phyloP scores from a whole-genome alignment of 2,797 vertebrate species.

The Linurgus olivaceus region DNA sequence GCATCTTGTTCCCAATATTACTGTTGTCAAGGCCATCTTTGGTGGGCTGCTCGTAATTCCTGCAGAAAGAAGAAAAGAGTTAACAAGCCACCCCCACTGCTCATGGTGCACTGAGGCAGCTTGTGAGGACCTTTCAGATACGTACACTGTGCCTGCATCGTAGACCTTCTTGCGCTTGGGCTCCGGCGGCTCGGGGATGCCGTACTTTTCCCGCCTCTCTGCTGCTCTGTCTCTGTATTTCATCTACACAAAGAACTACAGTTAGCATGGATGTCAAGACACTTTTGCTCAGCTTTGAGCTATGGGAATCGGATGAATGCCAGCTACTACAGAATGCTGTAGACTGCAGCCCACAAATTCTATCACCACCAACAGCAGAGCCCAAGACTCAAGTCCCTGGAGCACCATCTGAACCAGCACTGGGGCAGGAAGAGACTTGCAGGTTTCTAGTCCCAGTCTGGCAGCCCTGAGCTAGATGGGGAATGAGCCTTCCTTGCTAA shows the following conservation, averaged over 20 bases:
- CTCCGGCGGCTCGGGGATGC: conserved; percentile 94
- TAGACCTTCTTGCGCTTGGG: conserved; percentile 96
- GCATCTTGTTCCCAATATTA: conserved; percentile 99
- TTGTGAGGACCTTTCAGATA: background rate
- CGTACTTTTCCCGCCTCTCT: conserved; percentile 95
- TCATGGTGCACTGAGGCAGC: accelerated
- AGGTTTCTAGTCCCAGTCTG: background rate
- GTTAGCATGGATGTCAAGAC: background rate
- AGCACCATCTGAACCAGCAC: background rate
- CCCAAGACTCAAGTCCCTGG: background rate
- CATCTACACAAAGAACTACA: conserved; percentile 75
- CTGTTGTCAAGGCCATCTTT: conserved; percentile 97
- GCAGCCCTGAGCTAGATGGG: background rate
- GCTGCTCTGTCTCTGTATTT: conserved; percentile 97
- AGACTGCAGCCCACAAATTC: background rate
- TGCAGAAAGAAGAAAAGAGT: conserved; percentile 58
- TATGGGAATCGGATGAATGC: accelerated
- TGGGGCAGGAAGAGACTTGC: accelerated
- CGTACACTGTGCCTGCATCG: conserved; percentile 89
- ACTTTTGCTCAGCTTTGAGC: background rate
- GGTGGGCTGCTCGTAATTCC: conserved; percentile 97
- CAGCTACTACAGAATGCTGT: background rate
- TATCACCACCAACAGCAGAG: background rate
- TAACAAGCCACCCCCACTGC: background rate
- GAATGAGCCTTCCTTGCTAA: background rate